Evolutionary conservation across 2,888 invertebrate species (phyloP), one percentile per base, ranked within the genome.

Genomic region (Heliconius hortense): DNA sequence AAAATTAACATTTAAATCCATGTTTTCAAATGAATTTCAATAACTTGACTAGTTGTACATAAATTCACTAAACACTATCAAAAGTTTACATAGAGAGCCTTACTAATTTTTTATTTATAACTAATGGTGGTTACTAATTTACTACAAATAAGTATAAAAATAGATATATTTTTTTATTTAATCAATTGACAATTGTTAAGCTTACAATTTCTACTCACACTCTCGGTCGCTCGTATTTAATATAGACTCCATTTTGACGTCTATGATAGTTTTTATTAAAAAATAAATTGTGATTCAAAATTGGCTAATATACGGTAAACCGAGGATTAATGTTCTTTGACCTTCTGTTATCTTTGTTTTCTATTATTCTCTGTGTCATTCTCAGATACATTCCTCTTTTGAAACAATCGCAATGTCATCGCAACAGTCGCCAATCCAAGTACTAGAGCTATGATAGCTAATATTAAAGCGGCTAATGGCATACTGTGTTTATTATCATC

Each of bases 391-490:
- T 83, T 81, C 43, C 82, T 85, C 77, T 84, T 89, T 78, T 84
- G 86, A 43, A 90, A 85, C 70, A 91, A 83, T 76, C 90, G 86
- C 74, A 92, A 78, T 1, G 93, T 90, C 88, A 91, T 90, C 71
- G 94, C 82, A 2, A 94, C 81, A 1, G 93, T 87, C 11, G 89
- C 84, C 11, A 86, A 73, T 7, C 89, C 87, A 60, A 93, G 81
- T 13, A 82, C 80, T 28, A 91, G 64, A 18, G 92, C 91, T 21
- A 94, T 82, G 26, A 87, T 84, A 26, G 90, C 89, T 63, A 94
- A 80, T 18, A 94, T 81, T 1, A 89, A 79, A 11, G 90, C 87
- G 78, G 92, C 89, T 26, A 87, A 86, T 2, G 90, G 84, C 35
- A 88, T 73, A 21, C 81, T 79, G 21, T 77, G 78, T 24, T 78